Evolutionary conservation across 2,888 invertebrate genomes (phyloP), one percentile per base, ranked within the genome.

Genomic region (Zelleria hepariella): DNA sequence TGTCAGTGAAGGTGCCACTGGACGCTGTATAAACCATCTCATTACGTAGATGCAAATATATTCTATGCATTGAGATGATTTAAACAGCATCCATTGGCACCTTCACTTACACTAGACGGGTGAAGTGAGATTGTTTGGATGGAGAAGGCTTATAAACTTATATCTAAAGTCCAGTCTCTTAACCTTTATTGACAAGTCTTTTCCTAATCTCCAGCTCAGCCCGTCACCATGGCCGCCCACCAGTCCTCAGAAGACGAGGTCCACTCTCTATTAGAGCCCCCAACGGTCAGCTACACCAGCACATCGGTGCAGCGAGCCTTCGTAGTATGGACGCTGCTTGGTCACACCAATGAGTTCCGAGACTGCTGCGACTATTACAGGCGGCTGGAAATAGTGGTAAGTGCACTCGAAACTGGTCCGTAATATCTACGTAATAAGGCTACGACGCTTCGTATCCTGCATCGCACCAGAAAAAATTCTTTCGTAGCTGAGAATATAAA

Each of bases 321-420:
- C 71, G 70, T 80, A 2, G 78, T 77, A 21, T 82, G 83, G 82
- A 67, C 78, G 65, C 72, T 76, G 59, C 75, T 75, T 56, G 80
- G 80, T 0, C 78, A 77, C 68, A 62, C 59, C 59, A 78, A 78
- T 63, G 67, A 72, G 60, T 81, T 81, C 65, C 66, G 68, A 42
- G 68, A 75, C 5, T 78, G 81, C 57, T 80, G 80, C 67, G 73
- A 79, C 48, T 82, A 79, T 64, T 83, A 71, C 62, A 81, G 82
- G 47, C 57, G 66, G 0, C 63, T 83, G 51, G 83, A 81, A 59
- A 64, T 63, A 5, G 10, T 82, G 73, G 82, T 82, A 21, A 68
- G 72, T 61, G n/a, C 10, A 27, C 18, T 51, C 20, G 20, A 7
- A 15, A 23, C 18, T 7, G 10, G 20, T 21, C 20, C 20, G 4